Base-by-base conservation (phyloP, 2,888 invertebrate species). In the Lordiphosa andalusiaca region DNA sequence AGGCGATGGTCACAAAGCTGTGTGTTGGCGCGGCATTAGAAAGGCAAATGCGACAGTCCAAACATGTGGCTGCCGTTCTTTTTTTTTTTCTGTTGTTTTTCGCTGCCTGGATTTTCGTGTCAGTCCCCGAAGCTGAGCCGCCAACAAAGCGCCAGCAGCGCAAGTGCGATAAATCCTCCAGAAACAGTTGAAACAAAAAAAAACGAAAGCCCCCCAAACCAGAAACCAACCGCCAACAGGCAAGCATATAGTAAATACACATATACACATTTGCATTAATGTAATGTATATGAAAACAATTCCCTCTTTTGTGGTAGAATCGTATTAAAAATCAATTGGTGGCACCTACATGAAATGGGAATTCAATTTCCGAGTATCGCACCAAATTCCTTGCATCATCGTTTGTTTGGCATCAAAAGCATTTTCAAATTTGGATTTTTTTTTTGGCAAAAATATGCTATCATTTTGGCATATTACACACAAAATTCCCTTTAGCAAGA, bases 111-210 rank as follows among this genome's bases (percentile, higher is more conserved):
- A 84, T 77, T 77, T 77, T 77, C 66, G 68, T 76, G 84, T 77
- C 77, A 84, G 65, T 66, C 54, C 30, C 30, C 48, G 61, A 58
- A 61, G 69, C 59, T 55, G 61, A 59, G 58, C 73, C 82, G 54
- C 84, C 81, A 77, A 77, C 82, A 84, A 84, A 81, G 84, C 78
- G 71, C 58, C 66, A 51, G 44, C 52, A 66, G 70, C 60, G 61
- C 78, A 77, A 84, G 84, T 84, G 77, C 74, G 82, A 77, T 84
- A 77, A 77, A 77, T 77, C 82, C 77, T 70, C 52, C 57, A 60
- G 67, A 62, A 77, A 72, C 53, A 72, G 30, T 9, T 81, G 77
- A 78, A 65, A 78, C 55, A 58, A 16, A 49, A 52, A n/a, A 48
- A 49, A 52, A 25, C 36, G 16, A 46, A 48, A 6, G 12, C 6